These are phyloP conservation scores for Brachionus sp. DNA, from an alignment of 1,140 invertebrate species.

Conservation along the genomic window DNA sequence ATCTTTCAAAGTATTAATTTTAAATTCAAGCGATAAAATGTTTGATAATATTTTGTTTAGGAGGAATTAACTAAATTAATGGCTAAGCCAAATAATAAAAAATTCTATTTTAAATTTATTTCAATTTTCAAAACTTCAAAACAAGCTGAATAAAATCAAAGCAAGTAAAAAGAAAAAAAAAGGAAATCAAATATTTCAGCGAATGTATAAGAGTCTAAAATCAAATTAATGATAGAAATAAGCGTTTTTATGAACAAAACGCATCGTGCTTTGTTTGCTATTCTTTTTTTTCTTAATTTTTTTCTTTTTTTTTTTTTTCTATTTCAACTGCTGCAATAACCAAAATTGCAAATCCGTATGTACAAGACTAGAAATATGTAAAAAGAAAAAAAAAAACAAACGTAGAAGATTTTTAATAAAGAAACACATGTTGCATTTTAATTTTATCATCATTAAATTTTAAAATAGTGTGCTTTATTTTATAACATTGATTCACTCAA, in stretches of 20 bases:
- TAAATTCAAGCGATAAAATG: not conserved
- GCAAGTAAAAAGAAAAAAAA: not conserved
- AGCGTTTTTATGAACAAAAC: not conserved
- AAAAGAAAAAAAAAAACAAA: constrained; percentile 6
- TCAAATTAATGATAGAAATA: not conserved
- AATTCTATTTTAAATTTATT: not conserved
- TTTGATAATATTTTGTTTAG: not conserved
- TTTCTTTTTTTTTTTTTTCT: too few relatives aligned
- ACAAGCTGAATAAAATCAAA: not conserved
- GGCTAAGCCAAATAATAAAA: not conserved
- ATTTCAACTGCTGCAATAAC: not conserved
- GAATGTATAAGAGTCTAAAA: not conserved
- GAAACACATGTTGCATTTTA: constrained; percentile 27
- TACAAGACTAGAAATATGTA: constrained; percentile 1
- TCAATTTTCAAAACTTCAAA: not conserved
- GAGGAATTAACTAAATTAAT: not conserved
- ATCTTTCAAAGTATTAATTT: not conserved
- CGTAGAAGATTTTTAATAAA: constrained; percentile 11
- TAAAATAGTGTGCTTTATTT: constrained; percentile 13
- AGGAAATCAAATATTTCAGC: constrained; percentile 25
- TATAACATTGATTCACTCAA: constrained; percentile 20
- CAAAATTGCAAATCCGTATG: constrained; percentile 34
- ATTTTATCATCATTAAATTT: constrained; percentile 17
- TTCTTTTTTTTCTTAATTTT: too few relatives aligned
- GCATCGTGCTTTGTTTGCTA: not conserved